phyloP scores from a whole-genome alignment of 2,113 vertebrate species.

The Prunella fulvescens region DNA sequence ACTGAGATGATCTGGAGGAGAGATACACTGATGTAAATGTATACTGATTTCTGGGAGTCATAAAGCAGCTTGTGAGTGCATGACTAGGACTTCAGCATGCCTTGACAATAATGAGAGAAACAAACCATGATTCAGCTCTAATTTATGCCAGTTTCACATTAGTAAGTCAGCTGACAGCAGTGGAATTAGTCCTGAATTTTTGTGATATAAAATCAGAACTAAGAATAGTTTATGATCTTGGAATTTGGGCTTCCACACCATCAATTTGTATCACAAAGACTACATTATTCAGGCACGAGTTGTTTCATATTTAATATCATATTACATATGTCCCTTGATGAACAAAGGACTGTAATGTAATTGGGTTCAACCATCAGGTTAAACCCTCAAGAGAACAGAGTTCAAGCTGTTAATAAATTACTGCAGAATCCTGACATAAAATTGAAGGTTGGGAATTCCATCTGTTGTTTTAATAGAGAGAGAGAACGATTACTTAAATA shows the following conservation, averaged over 20 bases:
- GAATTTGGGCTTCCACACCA: neutral
- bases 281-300: constrained; percentile 38
- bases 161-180: neutral
- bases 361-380: constrained; percentile 58
- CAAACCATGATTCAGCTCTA: neutral
- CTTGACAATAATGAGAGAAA: neutral
- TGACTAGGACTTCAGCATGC: neutral
- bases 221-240: neutral
- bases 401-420: constrained; percentile 66
- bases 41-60: neutral
- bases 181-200: neutral
- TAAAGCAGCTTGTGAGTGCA: neutral
- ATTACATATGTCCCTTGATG: constrained; percentile 61
- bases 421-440: constrained; percentile 46
- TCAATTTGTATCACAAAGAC: constrained; percentile 40
- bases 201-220: neutral
- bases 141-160: neutral
- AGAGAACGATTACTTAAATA: constrained; percentile 23
- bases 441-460: constrained; percentile 50
- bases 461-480: constrained; percentile 65
- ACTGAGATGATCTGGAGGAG: neutral
- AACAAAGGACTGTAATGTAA: constrained; percentile 64
- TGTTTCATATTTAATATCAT: constrained; percentile 61
- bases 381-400: constrained; percentile 52
- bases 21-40: neutral